A percentile compares a stretch with the other conserved stretches of the same genome.
Conservation (phyloP, 2,797 vertebrate species). For the Coilia nasus region DNA sequence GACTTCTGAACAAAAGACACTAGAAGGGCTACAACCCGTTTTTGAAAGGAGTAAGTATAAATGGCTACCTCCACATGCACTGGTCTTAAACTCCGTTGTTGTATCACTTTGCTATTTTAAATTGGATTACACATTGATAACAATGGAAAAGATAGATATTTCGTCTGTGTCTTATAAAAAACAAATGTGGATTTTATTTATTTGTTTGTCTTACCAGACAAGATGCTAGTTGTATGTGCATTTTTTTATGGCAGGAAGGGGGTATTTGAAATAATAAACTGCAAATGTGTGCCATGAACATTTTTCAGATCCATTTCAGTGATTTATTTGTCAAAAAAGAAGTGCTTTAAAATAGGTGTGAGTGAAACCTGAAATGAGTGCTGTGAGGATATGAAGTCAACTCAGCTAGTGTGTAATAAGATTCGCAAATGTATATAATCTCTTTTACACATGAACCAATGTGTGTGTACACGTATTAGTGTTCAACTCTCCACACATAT, state of each 20-base stretch:
- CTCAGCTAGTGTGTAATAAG: no score
- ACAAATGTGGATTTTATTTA: slow-evolving; percentile 73
- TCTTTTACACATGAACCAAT: neutral
- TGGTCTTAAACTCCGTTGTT: slow-evolving; percentile 41
- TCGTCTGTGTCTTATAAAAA: slow-evolving; percentile 52
- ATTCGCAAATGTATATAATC: no score
- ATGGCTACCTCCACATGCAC: slow-evolving; percentile 68
- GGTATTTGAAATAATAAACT: slow-evolving; percentile 28
- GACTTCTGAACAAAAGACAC: neutral
- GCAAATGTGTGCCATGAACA: slow-evolving; percentile 35
- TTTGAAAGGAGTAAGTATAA: slow-evolving; percentile 55
- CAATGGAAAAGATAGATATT: slow-evolving; percentile 51
- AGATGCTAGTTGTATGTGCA: slow-evolving; percentile 59
- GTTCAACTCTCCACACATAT: no score
- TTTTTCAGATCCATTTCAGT: neutral
- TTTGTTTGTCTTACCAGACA: slow-evolving; percentile 70
- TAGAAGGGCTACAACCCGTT: slow-evolving; percentile 4
- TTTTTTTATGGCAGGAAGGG: neutral
- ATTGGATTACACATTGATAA: slow-evolving; percentile 45
- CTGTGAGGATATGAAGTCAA: neutral
- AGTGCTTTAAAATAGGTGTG: neutral
- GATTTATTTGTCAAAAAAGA: neutral
- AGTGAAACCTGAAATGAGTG: neutral
- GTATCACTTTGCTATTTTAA: slow-evolving; percentile 31
- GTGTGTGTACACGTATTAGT: neutral